These are phyloP conservation scores for Notothenia rossii DNA, from an alignment of 2,113 vertebrate species.

Conservation along the genomic window DNA sequence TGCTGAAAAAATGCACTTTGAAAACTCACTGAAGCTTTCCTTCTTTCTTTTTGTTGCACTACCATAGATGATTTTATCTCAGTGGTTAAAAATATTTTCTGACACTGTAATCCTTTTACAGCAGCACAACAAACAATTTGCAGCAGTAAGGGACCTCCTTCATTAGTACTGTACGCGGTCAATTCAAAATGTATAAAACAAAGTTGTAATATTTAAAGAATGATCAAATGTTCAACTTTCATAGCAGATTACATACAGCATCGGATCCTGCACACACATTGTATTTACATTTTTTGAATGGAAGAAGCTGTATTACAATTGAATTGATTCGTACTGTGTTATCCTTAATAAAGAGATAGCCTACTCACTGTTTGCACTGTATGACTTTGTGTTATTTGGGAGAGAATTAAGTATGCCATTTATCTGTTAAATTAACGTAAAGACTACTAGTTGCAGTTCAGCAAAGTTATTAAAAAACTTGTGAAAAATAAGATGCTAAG, in stretches of 20 bases:
- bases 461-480: neutral
- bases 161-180: neutral
- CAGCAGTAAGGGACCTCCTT: neutral
- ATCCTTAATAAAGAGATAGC: constrained; percentile 39
- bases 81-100: constrained; percentile 9
- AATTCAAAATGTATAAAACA: neutral
- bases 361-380: constrained; percentile 56
- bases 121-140: neutral
- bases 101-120: neutral
- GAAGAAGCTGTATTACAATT: neutral
- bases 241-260: neutral
- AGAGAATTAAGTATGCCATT: neutral
- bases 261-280: neutral
- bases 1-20: constrained; percentile 39
- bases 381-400: constrained; percentile 13
- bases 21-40: constrained; percentile 26
- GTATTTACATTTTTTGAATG: constrained; percentile 5
- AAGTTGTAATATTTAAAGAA: neutral
- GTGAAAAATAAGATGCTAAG: neutral
- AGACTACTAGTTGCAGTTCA: neutral
- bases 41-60: neutral
- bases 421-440: neutral
- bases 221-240: neutral
- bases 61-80: neutral
- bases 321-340: constrained; percentile 25